Evolutionary conservation across 2,797 vertebrate species (phyloP), one percentile per base, ranked within the genome.

Genomic region (Salmo trutta): DNA sequence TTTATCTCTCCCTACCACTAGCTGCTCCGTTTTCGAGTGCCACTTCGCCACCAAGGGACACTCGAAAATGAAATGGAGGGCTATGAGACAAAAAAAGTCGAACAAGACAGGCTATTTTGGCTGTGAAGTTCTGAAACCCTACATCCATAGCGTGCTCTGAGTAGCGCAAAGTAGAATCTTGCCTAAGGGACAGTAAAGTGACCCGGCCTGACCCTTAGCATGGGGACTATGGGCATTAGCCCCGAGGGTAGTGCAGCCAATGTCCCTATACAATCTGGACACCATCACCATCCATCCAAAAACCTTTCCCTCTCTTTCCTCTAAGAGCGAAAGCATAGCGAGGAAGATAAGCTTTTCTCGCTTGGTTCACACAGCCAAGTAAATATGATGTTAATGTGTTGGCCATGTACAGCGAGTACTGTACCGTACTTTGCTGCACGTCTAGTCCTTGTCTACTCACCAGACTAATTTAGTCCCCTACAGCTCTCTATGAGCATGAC

Each of bases 211-310:
- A 84, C 79, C 78, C 78, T 65, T 24, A 64, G 71, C 76, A 76
- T 0, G 54, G 29, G 36, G 68, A 71, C 75, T 78, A 4, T 65
- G 77, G 64, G 70, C 36, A 12, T 52, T 7, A 29, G 36, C 83
- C 85, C 24, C 33, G 27, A 29, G 82, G 87, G 81, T 81, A 82
- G 83, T 71, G 36, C 62, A 72, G 47, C 67, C 66, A 29, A 73
- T 54, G 29, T 62, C 54, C 10, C 70, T 6, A n/a, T 33, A 14
- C 33, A 52, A 21, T 6, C 73, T 71, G 79, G 85, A 83, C 77
- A 82, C 66, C 53, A 47, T 74, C 17, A 66, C 75, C 62, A 53
- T 76, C 72, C 78, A 70, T 24, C 62, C 72, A 8, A 67, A 83
- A 79, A 72, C 52, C 41, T 54, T 12, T 29, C 47, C 69, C 29